A percentile compares a stretch with the other conserved stretches of the same genome.
These are phyloP conservation scores for Eublepharis macularius DNA, from an alignment of 2,113 vertebrate genomes.

Conservation along the genomic window DNA sequence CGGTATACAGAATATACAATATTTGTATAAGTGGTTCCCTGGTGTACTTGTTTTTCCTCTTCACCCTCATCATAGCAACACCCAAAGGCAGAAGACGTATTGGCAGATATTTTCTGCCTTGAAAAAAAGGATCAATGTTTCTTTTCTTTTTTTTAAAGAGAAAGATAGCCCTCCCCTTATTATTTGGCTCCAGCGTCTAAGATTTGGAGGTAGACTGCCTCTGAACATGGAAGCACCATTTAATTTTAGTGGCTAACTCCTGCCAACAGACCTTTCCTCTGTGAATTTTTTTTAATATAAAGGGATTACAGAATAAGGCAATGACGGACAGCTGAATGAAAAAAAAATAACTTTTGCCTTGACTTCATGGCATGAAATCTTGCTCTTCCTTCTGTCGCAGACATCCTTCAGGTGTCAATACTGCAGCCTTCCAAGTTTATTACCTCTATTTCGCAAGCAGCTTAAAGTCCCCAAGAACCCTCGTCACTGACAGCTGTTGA, in stretches of 20 bases:
- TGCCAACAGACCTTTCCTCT: too few species aligned
- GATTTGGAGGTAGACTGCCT: neutral
- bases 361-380: slow-evolving; percentile 40
- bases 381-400: slow-evolving; percentile 42
- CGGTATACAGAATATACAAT: too few species aligned
- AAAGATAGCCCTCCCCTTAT: too few species aligned
- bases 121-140: slow-evolving; percentile 33
- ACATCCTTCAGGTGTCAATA: slow-evolving; percentile 71
- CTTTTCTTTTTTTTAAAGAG: neutral
- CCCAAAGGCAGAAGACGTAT: slow-evolving; percentile 27
- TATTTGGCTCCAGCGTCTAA: too few species aligned
- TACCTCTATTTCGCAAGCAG: slow-evolving; percentile 69
- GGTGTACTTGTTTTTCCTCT: too few species aligned
- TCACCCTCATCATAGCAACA: slow-evolving; percentile 24
- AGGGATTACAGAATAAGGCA: slow-evolving; percentile 21
- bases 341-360: slow-evolving; percentile 27
- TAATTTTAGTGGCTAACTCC: neutral
- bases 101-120: slow-evolving; percentile 17
- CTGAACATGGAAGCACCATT: too few species aligned
- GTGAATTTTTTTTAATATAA: neutral
- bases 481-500: slow-evolving; percentile 72
- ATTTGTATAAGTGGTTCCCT: too few species aligned
- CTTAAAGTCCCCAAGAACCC: slow-evolving; percentile 71
- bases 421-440: slow-evolving; percentile 51
- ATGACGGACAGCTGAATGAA: slow-evolving; percentile 51